phyloP scores from a whole-genome alignment of 2,888 invertebrate species.

The Drosophila imparisetae region DNA sequence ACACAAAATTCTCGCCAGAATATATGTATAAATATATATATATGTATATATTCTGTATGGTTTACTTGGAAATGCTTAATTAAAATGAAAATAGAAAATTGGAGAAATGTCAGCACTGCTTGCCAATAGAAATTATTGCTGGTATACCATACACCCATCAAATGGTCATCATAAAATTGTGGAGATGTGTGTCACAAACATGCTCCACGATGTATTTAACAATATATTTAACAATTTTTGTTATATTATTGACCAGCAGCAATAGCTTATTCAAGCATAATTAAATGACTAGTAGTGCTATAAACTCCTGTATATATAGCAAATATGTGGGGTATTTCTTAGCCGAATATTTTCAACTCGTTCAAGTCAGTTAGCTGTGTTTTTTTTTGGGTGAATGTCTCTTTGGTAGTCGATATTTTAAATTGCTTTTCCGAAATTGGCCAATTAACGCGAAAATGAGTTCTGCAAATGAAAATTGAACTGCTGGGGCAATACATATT shows the following conservation, averaged over 20 bases:
- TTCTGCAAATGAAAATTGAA: constrained; percentile 10
- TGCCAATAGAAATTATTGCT: constrained; percentile 12
- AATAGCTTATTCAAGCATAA: neutral
- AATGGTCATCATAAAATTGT: neutral
- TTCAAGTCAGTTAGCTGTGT: neutral
- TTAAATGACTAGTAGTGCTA: neutral
- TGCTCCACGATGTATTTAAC: accelerated
- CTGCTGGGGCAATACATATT: constrained; percentile 47
- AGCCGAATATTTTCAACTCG: neutral
- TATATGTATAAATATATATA: neutral
- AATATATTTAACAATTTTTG: neutral
- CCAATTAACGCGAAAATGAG: constrained; percentile 44
- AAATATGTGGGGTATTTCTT: neutral
- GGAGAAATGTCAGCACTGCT: constrained; percentile 11
- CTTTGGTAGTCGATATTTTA: constrained; percentile 29
- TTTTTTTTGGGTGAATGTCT: constrained; percentile 1
- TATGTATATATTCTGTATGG: constrained; percentile 1
- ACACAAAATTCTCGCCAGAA: constrained; percentile 10
- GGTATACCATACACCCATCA: neutral
- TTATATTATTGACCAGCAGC: neutral
- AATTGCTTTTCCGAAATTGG: constrained; percentile 40
- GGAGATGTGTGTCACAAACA: neutral
- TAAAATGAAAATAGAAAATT: constrained; percentile 39
- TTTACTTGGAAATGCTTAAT: constrained; percentile 33
- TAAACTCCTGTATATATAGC: neutral